phyloP scores from a whole-genome alignment of 2,888 invertebrate species.

The Mythimna albipuncta region DNA sequence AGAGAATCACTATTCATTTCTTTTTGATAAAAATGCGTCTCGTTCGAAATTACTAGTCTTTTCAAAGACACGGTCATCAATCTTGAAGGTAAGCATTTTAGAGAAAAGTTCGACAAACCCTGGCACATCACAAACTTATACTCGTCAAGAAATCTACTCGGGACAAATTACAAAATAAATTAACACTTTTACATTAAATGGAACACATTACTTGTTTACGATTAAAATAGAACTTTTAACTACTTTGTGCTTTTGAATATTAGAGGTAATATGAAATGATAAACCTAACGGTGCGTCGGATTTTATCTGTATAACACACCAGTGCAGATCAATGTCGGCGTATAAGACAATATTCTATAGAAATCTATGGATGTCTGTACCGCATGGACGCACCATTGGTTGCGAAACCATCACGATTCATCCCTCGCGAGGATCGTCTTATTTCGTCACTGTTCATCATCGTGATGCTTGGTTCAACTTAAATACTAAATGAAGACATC shows the following conservation, averaged over 20 bases:
- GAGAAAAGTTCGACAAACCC: constrained; percentile 1
- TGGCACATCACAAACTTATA: constrained; percentile 16
- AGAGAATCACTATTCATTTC: neutral
- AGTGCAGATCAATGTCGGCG: too few relatives aligned
- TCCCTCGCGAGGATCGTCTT: constrained; percentile 10
- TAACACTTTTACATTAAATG: constrained; percentile 35
- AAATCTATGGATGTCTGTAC: too few relatives aligned
- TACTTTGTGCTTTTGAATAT: constrained; percentile 33
- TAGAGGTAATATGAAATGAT: constrained; percentile 48
- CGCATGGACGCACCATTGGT: neutral
- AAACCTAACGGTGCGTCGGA: neutral
- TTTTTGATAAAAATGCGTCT: neutral
- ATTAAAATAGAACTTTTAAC: constrained; percentile 14
- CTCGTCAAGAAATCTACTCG: constrained; percentile 16
- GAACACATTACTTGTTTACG: constrained; percentile 27
- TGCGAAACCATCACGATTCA: constrained; percentile 1
- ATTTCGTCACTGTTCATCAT: constrained; percentile 7
- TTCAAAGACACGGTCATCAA: neutral
- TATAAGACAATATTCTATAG: too few relatives aligned
- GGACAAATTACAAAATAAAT: constrained; percentile 58
- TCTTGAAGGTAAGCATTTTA: neutral
- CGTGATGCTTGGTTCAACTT: constrained; percentile 1
- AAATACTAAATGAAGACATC: constrained; percentile 37
- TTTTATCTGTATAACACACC: too few relatives aligned
- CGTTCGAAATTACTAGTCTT: neutral